Evolutionary conservation across 2,113 vertebrate genomes (phyloP).

Genomic region (Castor canadensis): DNA sequence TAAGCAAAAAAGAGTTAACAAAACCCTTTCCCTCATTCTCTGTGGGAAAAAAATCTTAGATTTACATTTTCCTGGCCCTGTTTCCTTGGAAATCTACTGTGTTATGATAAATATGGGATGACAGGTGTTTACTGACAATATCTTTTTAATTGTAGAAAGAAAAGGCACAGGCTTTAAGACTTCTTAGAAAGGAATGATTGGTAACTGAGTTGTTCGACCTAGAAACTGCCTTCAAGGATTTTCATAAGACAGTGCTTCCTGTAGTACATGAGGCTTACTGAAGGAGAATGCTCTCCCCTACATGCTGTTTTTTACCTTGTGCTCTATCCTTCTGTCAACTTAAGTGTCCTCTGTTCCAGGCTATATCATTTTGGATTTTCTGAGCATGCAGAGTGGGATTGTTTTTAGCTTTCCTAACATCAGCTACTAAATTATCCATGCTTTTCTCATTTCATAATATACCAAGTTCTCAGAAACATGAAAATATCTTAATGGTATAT

Average conservation of each 20-base stretch:
- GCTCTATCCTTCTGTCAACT: neutral
- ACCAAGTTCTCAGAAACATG: neutral
- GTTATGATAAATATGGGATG: neutral
- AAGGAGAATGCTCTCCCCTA: neutral
- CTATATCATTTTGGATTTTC: neutral
- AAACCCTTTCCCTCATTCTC: neutral
- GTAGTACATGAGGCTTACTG: neutral
- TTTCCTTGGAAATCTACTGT: neutral
- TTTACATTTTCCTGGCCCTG: slow-evolving; percentile 6
- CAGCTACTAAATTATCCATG: neutral
- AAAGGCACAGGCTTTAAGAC: slow-evolving; percentile 13
- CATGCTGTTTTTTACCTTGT: neutral
- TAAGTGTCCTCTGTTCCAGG: neutral
- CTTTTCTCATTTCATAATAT: neutral
- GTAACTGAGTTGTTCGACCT: neutral
- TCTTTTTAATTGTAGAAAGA: neutral
- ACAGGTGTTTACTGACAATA: neutral
- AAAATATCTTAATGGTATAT: neutral
- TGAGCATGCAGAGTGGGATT: neutral
- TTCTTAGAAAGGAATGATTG: neutral
- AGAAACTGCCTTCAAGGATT: neutral
- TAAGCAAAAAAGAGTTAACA: neutral
- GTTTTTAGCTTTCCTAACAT: neutral
- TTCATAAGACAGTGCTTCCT: neutral
- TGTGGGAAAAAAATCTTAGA: neutral